Percentiles rank a stretch among this genome's conserved stretches.
These are phyloP conservation scores for Heliconius melpomene DNA, from an alignment of 1,140 invertebrate genomes.

Conservation along the genomic window DNA sequence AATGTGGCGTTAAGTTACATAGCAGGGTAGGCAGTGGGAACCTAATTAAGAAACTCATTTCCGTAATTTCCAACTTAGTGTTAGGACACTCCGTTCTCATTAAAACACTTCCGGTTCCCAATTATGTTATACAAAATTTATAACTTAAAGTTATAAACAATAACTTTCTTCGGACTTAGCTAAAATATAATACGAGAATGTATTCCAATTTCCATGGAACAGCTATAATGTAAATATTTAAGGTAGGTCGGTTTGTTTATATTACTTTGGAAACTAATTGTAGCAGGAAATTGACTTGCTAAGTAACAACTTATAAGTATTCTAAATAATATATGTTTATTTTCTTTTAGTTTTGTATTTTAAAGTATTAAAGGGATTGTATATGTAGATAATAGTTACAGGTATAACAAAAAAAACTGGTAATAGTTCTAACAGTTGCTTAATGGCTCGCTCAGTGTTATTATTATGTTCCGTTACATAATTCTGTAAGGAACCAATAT, in stretches of 20 bases:
- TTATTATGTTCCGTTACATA: not conserved
- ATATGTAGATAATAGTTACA: too few species aligned
- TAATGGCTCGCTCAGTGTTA: not conserved
- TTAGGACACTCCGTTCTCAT: not conserved
- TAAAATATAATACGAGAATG: not conserved
- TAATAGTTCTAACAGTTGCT: not conserved
- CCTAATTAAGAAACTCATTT: not conserved
- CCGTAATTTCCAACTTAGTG: not conserved
- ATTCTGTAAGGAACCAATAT: not conserved
- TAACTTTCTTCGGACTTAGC: not conserved
- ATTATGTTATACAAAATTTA: not conserved
- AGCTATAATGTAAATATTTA: not conserved
- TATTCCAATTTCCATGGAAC: not conserved
- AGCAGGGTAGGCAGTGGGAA: too few species aligned
- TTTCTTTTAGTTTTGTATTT: too few species aligned
- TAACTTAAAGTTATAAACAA: not conserved
- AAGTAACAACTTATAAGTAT: not conserved
- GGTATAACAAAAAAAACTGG: too few species aligned
- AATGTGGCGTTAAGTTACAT: too few species aligned
- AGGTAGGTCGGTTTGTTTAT: not conserved
- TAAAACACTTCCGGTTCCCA: too few species aligned
- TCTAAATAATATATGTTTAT: too few species aligned
- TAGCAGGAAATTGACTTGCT: constrained; percentile 2
- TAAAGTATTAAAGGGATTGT: too few species aligned
- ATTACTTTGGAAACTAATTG: not conserved